Base-by-base conservation (phyloP, 2,888 invertebrate species). In the Cephus sareptanus region DNA sequence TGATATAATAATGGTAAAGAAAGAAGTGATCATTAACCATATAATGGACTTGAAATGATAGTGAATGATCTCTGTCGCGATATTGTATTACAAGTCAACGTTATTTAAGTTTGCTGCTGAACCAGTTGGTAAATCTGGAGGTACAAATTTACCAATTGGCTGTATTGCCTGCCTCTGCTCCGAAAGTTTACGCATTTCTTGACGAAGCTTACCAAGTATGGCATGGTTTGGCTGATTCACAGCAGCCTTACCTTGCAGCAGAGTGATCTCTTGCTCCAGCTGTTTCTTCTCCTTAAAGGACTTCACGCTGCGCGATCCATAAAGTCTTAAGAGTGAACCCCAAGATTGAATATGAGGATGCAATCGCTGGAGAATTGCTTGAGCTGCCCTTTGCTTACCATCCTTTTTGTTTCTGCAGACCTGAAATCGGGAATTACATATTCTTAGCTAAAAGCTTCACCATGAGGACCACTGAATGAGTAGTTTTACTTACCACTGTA, bases 321-420 rank as follows among this genome's bases (percentile, higher is more conserved):
- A 99, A 56, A 99, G 93, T 0, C 98, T 95, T 13, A 99, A 92
- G 73, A 99, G 93, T 0, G 98, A 98, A 77, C 99, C 99, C 98
- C 99, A 99, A 2, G 96, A 97, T 35, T 94, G 95, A 76, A 99
- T 96, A 90, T 98, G 97, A 0, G 99, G 99, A 93, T 99, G 99
- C 37, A 99, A 93, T 76, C 95, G 94, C 95, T 97, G 92, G 74
- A 99, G 92, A 85, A 99, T 98, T 12, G 96, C 95, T 92, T 99
- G 99, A 6, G 99, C 97, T 31, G 99, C 99, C 84, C 96, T 93
- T 90, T 99, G 99, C 91, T 99, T 99, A 11, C 99, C 99, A 83
- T 98, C 98, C 87, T 97, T 95, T 92, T 99, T 99, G 92, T 99
- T 99, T 91, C 97, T 96, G 91, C 98, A 98, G n/a, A 96, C 87